Base-by-base conservation (phyloP, 2,888 invertebrate genomes). In the Julus scanicus region DNA sequence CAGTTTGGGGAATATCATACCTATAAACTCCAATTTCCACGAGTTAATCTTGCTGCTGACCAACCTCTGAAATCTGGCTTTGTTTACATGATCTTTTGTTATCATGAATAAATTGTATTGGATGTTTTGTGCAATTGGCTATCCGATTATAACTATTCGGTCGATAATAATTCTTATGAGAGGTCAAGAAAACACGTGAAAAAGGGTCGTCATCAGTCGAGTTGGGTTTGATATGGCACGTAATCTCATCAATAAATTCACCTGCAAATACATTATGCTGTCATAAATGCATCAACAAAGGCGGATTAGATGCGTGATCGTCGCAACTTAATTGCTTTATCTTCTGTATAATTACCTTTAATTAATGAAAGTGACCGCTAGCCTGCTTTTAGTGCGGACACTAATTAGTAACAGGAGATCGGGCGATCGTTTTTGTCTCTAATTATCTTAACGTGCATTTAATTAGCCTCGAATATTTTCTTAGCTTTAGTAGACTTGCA, bases 201-300 rank as follows among this genome's bases (percentile, higher is more conserved):
- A 71, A 29, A 3, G 63, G 63, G 20, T 20, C 20, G 20, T 1
- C 9, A 71, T 20, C 63, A 29, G 20, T 71, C 20, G 63, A 71
- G 6, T 2, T 71, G 63, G 63, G 63, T 9, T 20, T 71, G 63
- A 71, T 71, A 29, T 29, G 63, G 20, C 63, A 71, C 63, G 20
- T 71, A 71, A 71, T 71, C 63, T 71, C 63, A 71, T 71, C 20
- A 71, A 71, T 71, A 71, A 71, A 71, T 71, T 71, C 63, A 29
- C 20, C 11, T 17, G 20, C 63, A 71, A 71, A 71, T 71, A 20
- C 63, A 71, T 71, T 20, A 44, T 71, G 20, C n/a, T 71, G 63
- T 71, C 63, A 71, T 71, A 5, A 20, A 71, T 71, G 63, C 17
- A 71, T 5, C 20, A 71, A 11, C 20, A 29, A 29, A 29, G 63